A percentile compares a stretch with the other conserved stretches of the same genome.
Evolutionary conservation across 2,113 vertebrate species (phyloP).

Genomic region (Corynorhinus townsendii): DNA sequence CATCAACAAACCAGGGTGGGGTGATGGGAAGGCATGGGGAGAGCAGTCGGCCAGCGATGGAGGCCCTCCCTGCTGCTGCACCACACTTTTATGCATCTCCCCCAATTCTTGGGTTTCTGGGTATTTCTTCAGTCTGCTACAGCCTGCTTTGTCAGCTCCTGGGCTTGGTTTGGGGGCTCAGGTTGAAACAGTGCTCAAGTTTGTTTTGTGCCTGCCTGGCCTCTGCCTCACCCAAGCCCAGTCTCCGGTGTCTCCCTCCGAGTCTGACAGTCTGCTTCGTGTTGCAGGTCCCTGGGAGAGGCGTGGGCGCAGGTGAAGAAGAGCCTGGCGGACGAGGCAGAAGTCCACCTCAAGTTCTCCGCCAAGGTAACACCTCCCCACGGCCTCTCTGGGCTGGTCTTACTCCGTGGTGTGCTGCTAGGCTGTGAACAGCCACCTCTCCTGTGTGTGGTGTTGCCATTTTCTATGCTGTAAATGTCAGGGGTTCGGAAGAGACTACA

Average conservation of each 20-base stretch:
- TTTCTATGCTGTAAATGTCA: background rate
- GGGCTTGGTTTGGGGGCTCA: background rate
- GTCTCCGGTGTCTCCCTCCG: fast-evolving
- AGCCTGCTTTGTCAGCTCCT: background rate
- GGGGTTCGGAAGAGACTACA: background rate
- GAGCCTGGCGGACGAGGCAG: constrained; percentile 95
- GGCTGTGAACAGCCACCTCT: background rate
- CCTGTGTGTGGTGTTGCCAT: fast-evolving
- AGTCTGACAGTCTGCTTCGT: background rate
- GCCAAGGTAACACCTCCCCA: constrained; percentile 86
- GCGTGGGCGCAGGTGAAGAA: constrained; percentile 97
- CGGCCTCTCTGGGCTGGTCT: fast-evolving
- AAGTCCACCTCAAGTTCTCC: constrained; percentile 98
- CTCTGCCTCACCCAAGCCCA: background rate
- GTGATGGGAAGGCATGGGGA: fast-evolving
- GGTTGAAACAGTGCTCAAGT: background rate
- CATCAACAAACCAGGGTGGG: background rate
- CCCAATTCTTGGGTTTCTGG: background rate
- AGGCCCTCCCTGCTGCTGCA: background rate
- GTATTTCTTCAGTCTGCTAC: background rate
- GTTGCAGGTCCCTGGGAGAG: constrained; percentile 91
- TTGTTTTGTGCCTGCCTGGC: background rate
- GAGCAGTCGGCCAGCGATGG: too few species aligned
- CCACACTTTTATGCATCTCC: background rate
- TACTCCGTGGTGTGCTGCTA: fast-evolving